Percentiles rank a stretch among this genome's conserved stretches.
Evolutionary conservation across 2,113 vertebrate genomes (phyloP).

Genomic region (Arizona elegans): DNA sequence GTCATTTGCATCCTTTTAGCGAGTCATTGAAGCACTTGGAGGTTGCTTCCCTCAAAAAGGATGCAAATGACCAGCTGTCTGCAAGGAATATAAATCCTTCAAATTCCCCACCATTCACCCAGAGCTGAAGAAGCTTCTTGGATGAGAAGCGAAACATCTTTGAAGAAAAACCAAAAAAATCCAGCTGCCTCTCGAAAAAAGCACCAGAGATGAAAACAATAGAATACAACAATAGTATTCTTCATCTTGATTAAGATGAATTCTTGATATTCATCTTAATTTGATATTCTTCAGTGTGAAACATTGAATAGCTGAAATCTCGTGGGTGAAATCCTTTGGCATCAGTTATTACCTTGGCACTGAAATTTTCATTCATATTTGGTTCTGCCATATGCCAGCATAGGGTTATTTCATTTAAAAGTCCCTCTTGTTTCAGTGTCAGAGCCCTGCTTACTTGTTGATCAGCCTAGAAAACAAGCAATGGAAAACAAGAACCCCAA

Average conservation of each 20-base stretch:
- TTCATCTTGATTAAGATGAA: neutral
- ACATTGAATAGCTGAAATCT: slow-evolving; percentile 12
- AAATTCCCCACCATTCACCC: too few species aligned
- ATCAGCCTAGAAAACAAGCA: neutral
- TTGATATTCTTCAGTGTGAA: neutral
- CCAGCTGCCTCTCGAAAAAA: too few species aligned
- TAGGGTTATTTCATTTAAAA: neutral
- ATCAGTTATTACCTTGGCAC: neutral
- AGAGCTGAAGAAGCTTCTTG: too few species aligned
- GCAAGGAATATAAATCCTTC: too few species aligned
- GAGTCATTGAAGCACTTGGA: too few species aligned
- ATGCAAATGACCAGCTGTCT: too few species aligned
- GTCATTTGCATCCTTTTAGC: too few species aligned
- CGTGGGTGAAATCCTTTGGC: slow-evolving; percentile 22
- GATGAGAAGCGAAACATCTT: too few species aligned
- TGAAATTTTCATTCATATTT: neutral
- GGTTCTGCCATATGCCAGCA: neutral
- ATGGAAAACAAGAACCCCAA: neutral
- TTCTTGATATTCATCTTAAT: neutral
- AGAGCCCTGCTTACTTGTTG: neutral
- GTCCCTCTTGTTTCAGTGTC: neutral
- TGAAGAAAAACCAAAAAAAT: too few species aligned
- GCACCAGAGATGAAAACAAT: neutral
- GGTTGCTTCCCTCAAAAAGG: too few species aligned
- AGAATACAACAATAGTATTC: neutral